Percentiles rank a stretch among this genome's conserved stretches.
Evolutionary conservation across 2,113 vertebrate species (phyloP).

Genomic region (Oreotragus oreotragus): DNA sequence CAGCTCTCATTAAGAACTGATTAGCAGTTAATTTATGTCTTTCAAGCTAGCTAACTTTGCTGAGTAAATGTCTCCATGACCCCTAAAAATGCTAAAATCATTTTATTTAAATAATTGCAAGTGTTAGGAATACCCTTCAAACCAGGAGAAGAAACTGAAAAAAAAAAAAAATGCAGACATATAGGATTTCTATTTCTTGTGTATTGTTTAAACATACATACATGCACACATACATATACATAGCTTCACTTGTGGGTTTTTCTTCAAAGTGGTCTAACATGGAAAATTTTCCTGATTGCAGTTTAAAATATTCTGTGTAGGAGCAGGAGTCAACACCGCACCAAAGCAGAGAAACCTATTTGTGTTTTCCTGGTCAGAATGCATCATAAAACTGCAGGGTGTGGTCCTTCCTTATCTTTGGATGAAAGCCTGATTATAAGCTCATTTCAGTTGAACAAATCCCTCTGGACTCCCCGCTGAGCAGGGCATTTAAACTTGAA

Average conservation of each 20-base stretch:
- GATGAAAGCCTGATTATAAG: slow-evolving; percentile 83
- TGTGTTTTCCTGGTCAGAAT: slow-evolving; percentile 74
- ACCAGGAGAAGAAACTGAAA: not conserved
- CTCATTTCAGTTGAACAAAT: slow-evolving; percentile 83
- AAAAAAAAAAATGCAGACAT: not conserved
- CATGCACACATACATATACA: not conserved
- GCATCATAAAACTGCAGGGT: slow-evolving; percentile 66
- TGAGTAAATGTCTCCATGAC: not conserved
- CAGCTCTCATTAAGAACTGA: slow-evolving; percentile 21
- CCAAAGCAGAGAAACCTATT: slow-evolving; percentile 63
- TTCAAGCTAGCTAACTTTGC: not conserved
- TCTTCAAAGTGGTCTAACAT: not conserved
- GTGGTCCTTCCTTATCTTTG: slow-evolving; percentile 80
- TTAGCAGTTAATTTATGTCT: slow-evolving; percentile 42
- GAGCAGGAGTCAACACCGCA: slow-evolving; percentile 53
- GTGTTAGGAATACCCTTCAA: not conserved
- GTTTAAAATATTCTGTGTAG: slow-evolving; percentile 57
- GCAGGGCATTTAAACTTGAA: slow-evolving; percentile 81
- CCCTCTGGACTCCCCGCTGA: slow-evolving; percentile 78
- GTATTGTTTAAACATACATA: not conserved
- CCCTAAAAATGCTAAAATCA: slow-evolving; percentile 7
- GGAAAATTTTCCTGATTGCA: slow-evolving; percentile 55
- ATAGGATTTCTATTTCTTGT: not conserved
- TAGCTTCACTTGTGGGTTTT: not conserved
- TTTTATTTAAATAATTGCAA: not conserved